Conservation (phyloP, 1,140 invertebrate genomes). For the Meloidogyne exigua region DNA sequence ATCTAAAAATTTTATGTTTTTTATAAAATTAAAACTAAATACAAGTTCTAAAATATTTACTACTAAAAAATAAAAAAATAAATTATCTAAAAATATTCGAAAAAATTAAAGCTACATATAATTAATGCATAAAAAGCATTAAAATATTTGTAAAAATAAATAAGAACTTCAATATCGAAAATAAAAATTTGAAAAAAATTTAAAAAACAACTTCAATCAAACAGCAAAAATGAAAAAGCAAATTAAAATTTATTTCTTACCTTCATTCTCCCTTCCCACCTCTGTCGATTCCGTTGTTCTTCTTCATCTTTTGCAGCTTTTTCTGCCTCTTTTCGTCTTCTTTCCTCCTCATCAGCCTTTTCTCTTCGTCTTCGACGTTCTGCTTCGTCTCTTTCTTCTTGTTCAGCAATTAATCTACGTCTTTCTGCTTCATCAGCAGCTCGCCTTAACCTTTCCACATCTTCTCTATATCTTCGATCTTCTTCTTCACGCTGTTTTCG, state of each 20-base stretch:
- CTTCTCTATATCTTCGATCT: slow-evolving; percentile 43
- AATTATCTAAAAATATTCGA: not conserved
- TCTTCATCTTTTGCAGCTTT: not conserved
- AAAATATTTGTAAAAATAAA: not conserved
- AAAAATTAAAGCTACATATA: slow-evolving; percentile 1
- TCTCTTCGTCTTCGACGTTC: slow-evolving; percentile 21
- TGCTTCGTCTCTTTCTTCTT: slow-evolving; percentile 41
- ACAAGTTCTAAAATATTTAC: too few species aligned
- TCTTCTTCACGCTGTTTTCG: slow-evolving; percentile 53
- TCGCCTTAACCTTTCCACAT: slow-evolving; percentile 35
- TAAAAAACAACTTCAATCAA: slow-evolving; percentile 20
- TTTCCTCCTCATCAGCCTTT: slow-evolving; percentile 6
- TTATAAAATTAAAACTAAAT: too few species aligned
- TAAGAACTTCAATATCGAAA: not conserved
- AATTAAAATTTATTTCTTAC: not conserved
- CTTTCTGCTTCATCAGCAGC: slow-evolving; percentile 18
- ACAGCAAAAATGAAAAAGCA: slow-evolving; percentile 6
- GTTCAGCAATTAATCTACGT: slow-evolving; percentile 23
- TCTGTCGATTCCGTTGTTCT: not conserved
- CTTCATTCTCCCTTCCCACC: not conserved
- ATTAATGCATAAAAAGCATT: not conserved
- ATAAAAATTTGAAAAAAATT: slow-evolving; percentile 1
- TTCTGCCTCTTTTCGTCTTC: slow-evolving; percentile 18
- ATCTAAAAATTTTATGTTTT: too few species aligned
- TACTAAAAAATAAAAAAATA: too few species aligned